These are phyloP conservation scores for Parnassius orleans DNA, from an alignment of 2,888 invertebrate species.

Conservation along the genomic window DNA sequence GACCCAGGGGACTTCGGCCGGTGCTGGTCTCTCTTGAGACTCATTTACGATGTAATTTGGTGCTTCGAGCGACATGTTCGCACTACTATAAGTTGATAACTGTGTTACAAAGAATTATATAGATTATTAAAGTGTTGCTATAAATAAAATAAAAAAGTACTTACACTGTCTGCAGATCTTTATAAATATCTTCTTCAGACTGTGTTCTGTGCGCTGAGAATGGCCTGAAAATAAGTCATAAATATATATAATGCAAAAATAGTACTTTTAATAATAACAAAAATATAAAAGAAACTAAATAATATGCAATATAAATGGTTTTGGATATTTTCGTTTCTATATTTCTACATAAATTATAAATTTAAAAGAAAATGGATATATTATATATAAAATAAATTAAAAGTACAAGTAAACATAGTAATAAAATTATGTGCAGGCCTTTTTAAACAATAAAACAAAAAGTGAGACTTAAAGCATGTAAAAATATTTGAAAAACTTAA, in stretches of 20 bases:
- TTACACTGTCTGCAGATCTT: slow-evolving; percentile 90
- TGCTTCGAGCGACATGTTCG: slow-evolving; percentile 51
- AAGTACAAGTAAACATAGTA: not conserved
- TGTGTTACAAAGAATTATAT: slow-evolving; percentile 10
- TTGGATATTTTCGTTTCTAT: no score
- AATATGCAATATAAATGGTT: not conserved
- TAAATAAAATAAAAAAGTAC: slow-evolving; percentile 54
- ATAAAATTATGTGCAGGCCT: not conserved
- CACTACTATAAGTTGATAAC: slow-evolving; percentile 50
- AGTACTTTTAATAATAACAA: not conserved
- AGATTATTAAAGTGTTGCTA: slow-evolving; percentile 2
- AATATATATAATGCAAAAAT: slow-evolving; percentile 4
- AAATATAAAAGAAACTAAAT: not conserved
- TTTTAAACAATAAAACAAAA: no score
- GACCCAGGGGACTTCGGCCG: slow-evolving; percentile 81
- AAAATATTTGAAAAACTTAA: no score
- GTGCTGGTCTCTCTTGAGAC: slow-evolving; percentile 51
- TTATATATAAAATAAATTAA: no score
- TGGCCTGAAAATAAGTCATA: slow-evolving; percentile 82
- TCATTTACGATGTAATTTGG: slow-evolving; percentile 47
- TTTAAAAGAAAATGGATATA: no score
- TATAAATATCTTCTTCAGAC: slow-evolving; percentile 92
- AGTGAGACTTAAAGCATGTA: no score
- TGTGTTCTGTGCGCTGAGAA: slow-evolving; percentile 89
- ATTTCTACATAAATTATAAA: no score